These are phyloP conservation scores for Sicus ferrugineus DNA, from an alignment of 2,888 invertebrate species.

Conservation along the genomic window DNA sequence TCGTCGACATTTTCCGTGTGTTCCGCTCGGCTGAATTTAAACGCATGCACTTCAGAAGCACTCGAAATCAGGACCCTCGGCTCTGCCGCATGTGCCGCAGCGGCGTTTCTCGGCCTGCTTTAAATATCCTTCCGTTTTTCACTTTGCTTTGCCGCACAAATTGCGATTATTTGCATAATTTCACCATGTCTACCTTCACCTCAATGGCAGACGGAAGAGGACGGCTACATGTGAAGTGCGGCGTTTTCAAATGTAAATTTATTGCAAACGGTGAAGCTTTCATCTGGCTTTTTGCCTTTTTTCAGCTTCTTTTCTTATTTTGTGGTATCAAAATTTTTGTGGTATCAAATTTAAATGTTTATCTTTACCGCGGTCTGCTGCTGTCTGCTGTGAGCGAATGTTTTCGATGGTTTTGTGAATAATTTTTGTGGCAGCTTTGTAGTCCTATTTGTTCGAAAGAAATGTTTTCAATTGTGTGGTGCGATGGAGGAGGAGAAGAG, in stretches of 20 bases:
- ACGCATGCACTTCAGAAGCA: background rate
- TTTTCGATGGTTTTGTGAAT: conserved; percentile 27
- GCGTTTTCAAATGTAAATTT: no score
- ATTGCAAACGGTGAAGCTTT: background rate
- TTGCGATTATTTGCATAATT: conserved; percentile 61
- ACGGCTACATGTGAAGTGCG: no score
- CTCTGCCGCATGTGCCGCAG: background rate
- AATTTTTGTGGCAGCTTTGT: no score
- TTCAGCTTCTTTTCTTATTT: background rate
- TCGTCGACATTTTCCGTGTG: conserved; percentile 25
- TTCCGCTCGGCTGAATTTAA: no score
- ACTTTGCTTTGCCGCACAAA: conserved; percentile 46
- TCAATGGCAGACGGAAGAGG: no score
- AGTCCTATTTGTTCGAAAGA: no score
- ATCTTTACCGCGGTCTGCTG: background rate
- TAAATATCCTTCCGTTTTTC: conserved; percentile 50
- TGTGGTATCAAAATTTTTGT: background rate
- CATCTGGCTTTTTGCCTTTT: background rate
- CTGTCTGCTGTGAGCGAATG: background rate
- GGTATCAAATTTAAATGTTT: background rate
- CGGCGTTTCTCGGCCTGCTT: conserved; percentile 33
- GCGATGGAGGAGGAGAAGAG: no score
- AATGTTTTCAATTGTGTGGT: no score
- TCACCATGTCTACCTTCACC: conserved; percentile 34
- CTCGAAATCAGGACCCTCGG: background rate